phyloP scores from a whole-genome alignment of 2,888 invertebrate species.

The Bhutanitis thaidina region DNA sequence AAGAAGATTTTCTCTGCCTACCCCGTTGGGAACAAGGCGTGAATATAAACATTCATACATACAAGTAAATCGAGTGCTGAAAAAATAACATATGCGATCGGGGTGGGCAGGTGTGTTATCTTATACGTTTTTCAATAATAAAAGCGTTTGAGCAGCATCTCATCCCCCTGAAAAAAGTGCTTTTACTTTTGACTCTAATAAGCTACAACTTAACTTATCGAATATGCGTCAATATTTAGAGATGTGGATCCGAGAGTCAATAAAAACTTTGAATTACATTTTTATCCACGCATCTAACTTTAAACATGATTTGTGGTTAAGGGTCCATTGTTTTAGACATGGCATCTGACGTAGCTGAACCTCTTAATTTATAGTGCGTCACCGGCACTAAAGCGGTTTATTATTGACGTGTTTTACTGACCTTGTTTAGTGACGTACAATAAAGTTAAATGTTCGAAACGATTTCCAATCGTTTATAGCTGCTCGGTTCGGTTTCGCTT shows the following conservation, averaged over 20 bases:
- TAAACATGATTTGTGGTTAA: conserved; percentile 46
- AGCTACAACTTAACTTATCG: too few relatives aligned
- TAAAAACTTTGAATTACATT: background rate
- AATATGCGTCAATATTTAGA: too few relatives aligned
- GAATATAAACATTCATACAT: too few relatives aligned
- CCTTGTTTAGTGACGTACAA: conserved; percentile 21
- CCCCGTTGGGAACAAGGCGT: too few relatives aligned
- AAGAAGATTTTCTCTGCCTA: too few relatives aligned
- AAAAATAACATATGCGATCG: too few relatives aligned
- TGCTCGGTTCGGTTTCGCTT: background rate
- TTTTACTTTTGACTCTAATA: too few relatives aligned
- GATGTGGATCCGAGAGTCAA: background rate
- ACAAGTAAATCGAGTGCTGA: too few relatives aligned
- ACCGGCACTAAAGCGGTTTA: conserved; percentile 32
- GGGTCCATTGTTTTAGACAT: conserved; percentile 35
- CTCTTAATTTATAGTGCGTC: conserved; percentile 41
- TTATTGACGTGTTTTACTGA: conserved; percentile 26
- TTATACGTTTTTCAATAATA: too few relatives aligned
- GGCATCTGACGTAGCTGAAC: conserved; percentile 26
- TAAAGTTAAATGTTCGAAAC: conserved; percentile 20
- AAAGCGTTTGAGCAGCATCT: too few relatives aligned
- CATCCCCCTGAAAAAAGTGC: too few relatives aligned
- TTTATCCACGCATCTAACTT: conserved; percentile 11
- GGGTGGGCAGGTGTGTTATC: too few relatives aligned
- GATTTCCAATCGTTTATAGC: background rate